Conservation (phyloP, 2,113 vertebrate species). For the Entomyzon cyanotis region DNA sequence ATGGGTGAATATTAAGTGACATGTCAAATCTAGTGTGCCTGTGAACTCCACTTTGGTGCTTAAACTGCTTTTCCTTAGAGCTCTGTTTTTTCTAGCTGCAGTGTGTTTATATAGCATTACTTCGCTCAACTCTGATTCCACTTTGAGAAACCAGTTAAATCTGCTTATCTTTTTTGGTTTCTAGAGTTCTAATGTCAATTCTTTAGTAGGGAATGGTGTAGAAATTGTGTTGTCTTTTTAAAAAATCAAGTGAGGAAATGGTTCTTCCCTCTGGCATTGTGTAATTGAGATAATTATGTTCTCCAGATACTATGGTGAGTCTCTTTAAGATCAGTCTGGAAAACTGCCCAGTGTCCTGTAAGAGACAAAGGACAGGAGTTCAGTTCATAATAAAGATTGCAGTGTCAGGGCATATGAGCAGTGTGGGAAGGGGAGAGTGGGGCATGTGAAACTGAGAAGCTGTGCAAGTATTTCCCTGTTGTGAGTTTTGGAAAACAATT, state of each 20-base stretch:
- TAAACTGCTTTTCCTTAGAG: neutral
- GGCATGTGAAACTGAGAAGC: neutral
- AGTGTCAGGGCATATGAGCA: neutral
- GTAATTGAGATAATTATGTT: neutral
- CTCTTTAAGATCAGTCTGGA: conserved; percentile 23
- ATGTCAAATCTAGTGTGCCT: neutral
- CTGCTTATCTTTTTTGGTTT: neutral
- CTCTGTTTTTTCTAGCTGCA: neutral
- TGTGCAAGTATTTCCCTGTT: neutral
- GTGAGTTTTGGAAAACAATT: neutral
- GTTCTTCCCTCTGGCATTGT: neutral
- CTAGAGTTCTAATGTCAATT: neutral
- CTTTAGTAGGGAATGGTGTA: neutral
- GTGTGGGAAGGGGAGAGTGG: neutral
- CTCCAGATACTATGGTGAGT: neutral
- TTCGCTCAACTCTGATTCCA: neutral
- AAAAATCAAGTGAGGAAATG: neutral
- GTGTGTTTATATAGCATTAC: neutral
- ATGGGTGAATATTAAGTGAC: neutral
- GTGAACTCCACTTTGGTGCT: neutral
- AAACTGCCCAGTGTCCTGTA: neutral
- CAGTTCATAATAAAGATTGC: neutral
- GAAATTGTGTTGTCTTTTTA: neutral
- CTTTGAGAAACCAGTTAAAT: neutral
- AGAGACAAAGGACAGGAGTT: conserved; percentile 12